These are phyloP conservation scores for Ailurus styani DNA, from an alignment of 2,113 vertebrate species.

Conservation along the genomic window DNA sequence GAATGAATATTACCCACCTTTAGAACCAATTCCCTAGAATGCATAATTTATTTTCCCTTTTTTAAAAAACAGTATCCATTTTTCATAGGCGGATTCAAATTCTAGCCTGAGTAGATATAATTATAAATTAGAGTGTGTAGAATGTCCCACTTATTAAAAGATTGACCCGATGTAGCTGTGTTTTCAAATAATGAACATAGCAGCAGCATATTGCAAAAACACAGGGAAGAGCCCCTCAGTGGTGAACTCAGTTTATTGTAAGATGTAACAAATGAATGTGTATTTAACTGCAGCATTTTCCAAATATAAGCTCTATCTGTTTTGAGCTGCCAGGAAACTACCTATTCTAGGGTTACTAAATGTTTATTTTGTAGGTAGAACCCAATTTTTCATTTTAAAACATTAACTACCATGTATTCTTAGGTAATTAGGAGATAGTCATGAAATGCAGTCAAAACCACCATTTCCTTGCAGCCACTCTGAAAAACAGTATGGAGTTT, in stretches of 20 bases:
- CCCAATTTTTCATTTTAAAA: background rate
- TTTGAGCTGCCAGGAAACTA: background rate
- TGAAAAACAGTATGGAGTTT: background rate
- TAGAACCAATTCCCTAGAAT: background rate
- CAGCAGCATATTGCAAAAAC: background rate
- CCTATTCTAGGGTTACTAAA: background rate
- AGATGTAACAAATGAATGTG: background rate
- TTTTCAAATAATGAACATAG: background rate
- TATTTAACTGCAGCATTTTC: background rate
- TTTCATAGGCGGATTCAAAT: conserved; percentile 3
- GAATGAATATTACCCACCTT: background rate
- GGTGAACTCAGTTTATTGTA: background rate
- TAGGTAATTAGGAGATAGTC: background rate
- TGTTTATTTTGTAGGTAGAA: background rate
- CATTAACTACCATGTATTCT: background rate
- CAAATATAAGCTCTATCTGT: background rate
- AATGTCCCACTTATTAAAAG: background rate
- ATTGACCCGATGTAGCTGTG: background rate
- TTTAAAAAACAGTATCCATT: background rate
- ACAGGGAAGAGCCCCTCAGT: background rate
- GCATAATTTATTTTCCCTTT: background rate
- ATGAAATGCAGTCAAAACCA: background rate
- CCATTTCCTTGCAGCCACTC: background rate
- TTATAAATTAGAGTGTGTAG: background rate
- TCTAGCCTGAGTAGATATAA: background rate